Conservation (phyloP, 2,113 vertebrate species). For the Calidris pygmaea region DNA sequence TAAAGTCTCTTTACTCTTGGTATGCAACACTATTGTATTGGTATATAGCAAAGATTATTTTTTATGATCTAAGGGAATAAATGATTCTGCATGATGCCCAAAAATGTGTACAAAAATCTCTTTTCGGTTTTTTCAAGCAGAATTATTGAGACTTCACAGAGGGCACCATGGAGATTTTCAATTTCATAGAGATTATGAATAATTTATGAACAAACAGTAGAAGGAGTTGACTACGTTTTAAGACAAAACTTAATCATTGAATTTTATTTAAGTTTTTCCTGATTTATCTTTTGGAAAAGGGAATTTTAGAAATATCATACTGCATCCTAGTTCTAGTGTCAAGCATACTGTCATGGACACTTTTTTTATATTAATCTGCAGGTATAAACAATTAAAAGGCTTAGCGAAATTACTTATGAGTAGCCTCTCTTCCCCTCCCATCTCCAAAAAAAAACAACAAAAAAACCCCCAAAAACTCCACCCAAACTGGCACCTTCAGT, state of each 20-base stretch:
- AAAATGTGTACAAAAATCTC: neutral
- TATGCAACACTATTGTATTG: neutral
- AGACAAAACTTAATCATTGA: neutral
- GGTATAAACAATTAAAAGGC: neutral
- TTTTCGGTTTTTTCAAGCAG: neutral
- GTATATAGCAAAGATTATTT: neutral
- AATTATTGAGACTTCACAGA: slow-evolving; percentile 4
- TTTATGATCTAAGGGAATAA: neutral
- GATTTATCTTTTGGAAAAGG: neutral
- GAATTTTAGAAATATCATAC: neutral
- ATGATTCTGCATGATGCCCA: neutral
- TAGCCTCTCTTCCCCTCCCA: no score
- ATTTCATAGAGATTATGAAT: neutral
- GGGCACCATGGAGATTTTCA: neutral
- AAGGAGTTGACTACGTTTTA: neutral
- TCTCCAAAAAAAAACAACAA: no score
- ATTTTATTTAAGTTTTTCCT: neutral
- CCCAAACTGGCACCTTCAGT: neutral
- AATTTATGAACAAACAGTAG: neutral
- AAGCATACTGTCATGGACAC: neutral
- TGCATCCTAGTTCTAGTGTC: neutral
- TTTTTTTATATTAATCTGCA: neutral
- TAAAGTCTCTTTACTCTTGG: neutral
- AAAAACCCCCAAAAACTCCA: no score
- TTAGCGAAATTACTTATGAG: neutral